Conservation (phyloP, 2,797 vertebrate species). For the Etheostoma nigrum region DNA sequence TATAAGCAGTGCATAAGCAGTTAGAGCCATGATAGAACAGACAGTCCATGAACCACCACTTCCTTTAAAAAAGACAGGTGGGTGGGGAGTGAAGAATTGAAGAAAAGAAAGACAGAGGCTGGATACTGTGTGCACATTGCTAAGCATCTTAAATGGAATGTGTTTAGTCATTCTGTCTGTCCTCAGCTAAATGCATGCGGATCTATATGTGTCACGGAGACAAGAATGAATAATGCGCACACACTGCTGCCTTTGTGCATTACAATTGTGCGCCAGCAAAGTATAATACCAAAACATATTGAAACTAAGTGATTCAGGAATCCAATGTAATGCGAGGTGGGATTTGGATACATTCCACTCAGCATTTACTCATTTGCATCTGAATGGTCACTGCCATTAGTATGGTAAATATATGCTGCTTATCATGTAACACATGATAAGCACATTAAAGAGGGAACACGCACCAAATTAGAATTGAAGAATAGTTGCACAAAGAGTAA, state of each 20-base stretch:
- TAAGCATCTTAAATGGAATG: conserved; percentile 58
- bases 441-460: conserved; percentile 59
- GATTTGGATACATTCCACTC: conserved; percentile 62
- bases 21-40: conserved; percentile 54
- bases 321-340: conserved; percentile 50
- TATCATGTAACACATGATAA: conserved; percentile 73
- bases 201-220: conserved; percentile 63
- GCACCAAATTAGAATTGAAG: conserved; percentile 56
- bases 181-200: conserved; percentile 56
- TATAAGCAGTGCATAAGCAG: conserved; percentile 57
- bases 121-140: conserved; percentile 48
- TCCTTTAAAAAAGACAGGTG: conserved; percentile 30
- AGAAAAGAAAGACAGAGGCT: conserved; percentile 32
- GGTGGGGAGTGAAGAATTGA: conserved; percentile 14
- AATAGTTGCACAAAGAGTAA: conserved; percentile 48
- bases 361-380: conserved; percentile 72
- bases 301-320: conserved; percentile 65
- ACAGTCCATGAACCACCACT: conserved; percentile 51
- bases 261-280: conserved; percentile 55
- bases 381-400: conserved; percentile 69
- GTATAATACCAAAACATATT: conserved; percentile 62
- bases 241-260: conserved; percentile 60
- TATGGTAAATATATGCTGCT: conserved; percentile 76
- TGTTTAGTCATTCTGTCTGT: conserved; percentile 61
- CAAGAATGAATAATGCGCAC: conserved; percentile 51